phyloP scores from a whole-genome alignment of 2,888 invertebrate species.

The Epinotia nisella region DNA sequence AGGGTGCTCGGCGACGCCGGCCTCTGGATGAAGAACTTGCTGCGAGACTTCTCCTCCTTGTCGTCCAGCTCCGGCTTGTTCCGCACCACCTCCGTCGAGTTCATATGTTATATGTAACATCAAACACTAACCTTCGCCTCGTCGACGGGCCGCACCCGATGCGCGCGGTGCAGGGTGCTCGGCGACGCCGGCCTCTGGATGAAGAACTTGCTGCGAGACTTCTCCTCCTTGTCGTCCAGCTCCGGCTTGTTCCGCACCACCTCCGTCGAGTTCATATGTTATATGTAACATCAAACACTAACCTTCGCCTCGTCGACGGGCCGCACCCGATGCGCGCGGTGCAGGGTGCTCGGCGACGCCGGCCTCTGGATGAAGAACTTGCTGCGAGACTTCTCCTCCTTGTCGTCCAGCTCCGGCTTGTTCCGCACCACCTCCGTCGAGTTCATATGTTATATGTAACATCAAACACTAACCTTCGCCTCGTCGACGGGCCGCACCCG shows the following conservation, averaged over 20 bases:
- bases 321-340: constrained; percentile 65
- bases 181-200: constrained; percentile 71
- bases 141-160: constrained; percentile 66
- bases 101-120: no score
- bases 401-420: no score
- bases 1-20: constrained; percentile 66
- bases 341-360: constrained; percentile 61
- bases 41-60: no score
- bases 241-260: no score
- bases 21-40: constrained; percentile 32
- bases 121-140: constrained; percentile 35
- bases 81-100: no score
- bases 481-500: constrained; percentile 64
- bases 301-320: constrained; percentile 55
- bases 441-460: not conserved
- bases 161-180: constrained; percentile 57
- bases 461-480: constrained; percentile 12
- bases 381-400: constrained; percentile 72
- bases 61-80: no score
- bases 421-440: no score
- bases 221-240: no score
- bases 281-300: not conserved
- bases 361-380: constrained; percentile 77
- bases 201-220: constrained; percentile 77
- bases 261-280: no score